Evolutionary conservation across 2,797 vertebrate genomes (phyloP).

Genomic region (Anomalospiza imberbis): DNA sequence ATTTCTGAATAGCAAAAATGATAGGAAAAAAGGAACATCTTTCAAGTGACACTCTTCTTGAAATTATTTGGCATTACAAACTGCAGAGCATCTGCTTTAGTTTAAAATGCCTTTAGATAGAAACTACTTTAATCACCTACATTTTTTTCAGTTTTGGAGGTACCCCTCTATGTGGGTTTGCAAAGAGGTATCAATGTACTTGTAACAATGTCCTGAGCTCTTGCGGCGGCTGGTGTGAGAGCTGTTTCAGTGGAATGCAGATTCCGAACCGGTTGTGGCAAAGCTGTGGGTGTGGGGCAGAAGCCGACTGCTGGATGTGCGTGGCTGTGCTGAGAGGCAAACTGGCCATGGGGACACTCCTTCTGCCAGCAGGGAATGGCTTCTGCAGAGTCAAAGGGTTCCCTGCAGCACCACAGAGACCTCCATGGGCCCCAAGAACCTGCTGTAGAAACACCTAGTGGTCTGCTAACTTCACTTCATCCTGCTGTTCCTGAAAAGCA

Average conservation of each 20-base stretch:
- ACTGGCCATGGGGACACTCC: background rate
- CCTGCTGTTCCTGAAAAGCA: background rate
- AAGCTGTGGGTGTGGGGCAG: background rate
- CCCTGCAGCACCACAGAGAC: background rate
- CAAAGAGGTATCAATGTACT: background rate
- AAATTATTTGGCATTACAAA: background rate
- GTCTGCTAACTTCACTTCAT: background rate
- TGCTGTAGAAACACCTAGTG: background rate
- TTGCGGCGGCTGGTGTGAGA: background rate
- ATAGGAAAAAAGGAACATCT: background rate
- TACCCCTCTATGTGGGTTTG: background rate
- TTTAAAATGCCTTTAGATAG: background rate
- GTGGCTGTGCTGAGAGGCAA: background rate
- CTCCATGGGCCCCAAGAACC: background rate
- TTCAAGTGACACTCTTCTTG: background rate
- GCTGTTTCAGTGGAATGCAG: background rate
- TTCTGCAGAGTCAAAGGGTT: background rate
- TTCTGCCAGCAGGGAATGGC: background rate
- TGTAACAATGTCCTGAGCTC: background rate
- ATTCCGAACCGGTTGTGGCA: background rate
- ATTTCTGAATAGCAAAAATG: background rate
- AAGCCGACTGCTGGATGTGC: accelerated
- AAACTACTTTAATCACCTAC: background rate
- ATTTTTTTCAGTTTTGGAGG: background rate
- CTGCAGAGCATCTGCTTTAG: background rate